Evolutionary conservation across 2,797 vertebrate genomes (phyloP).

Genomic region (Lepilemur ruficaudatus): DNA sequence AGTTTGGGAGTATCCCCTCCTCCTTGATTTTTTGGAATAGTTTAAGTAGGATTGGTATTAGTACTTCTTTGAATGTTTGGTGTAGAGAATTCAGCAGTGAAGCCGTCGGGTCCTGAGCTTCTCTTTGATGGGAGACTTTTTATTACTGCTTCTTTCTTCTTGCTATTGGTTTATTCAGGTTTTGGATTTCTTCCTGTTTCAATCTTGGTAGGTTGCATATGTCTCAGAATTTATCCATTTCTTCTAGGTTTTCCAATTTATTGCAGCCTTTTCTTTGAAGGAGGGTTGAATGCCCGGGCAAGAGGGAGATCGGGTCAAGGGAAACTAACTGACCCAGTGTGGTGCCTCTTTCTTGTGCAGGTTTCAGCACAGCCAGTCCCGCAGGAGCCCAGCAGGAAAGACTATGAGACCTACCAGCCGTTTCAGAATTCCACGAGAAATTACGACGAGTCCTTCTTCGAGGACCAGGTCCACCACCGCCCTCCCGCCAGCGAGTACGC

Average conservation of each 20-base stretch:
- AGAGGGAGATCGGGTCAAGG: rapidly evolving
- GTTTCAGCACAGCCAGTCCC: constrained; percentile 94
- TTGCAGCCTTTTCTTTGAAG: not conserved
- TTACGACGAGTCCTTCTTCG: constrained; percentile 98
- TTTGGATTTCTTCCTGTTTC: not conserved
- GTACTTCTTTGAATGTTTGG: not conserved
- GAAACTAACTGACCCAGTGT: not conserved
- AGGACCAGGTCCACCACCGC: constrained; percentile 96
- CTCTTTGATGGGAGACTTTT: not conserved
- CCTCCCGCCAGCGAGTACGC: constrained; percentile 94
- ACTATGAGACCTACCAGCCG: constrained; percentile 96
- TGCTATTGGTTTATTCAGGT: not conserved
- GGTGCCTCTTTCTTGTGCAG: constrained; percentile 77
- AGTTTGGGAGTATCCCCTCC: not conserved
- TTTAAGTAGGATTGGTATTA: not conserved
- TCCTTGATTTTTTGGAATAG: not conserved
- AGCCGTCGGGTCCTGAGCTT: not conserved
- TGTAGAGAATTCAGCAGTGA: not conserved
- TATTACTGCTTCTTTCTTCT: not conserved
- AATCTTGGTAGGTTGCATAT: not conserved
- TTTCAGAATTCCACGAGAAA: constrained; percentile 96
- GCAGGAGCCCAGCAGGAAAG: constrained; percentile 92
- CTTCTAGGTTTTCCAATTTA: not conserved
- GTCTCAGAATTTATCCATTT: not conserved
- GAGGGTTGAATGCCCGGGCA: rapidly evolving